These are phyloP conservation scores for Tragelaphus imberbis DNA, from an alignment of 2,113 vertebrate genomes.

Conservation along the genomic window DNA sequence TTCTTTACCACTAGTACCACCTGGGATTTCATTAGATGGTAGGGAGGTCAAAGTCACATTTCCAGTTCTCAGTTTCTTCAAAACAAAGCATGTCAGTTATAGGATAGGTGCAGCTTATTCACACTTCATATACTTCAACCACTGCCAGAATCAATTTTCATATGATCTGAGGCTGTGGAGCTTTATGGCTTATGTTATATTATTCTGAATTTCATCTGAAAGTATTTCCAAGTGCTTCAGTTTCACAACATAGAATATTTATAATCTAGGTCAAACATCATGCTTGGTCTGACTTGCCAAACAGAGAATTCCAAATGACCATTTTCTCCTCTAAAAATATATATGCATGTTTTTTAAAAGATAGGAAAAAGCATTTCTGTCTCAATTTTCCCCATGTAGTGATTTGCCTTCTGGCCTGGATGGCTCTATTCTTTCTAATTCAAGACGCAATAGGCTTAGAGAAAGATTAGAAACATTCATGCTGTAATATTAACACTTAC, in stretches of 20 bases:
- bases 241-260: conserved; percentile 40
- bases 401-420: neutral
- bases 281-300: conserved; percentile 30
- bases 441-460: neutral
- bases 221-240: conserved; percentile 1
- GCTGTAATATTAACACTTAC: conserved; percentile 39
- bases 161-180: neutral
- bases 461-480: conserved; percentile 41
- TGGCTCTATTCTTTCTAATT: conserved; percentile 34
- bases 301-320: neutral
- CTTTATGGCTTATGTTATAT: neutral
- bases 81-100: neutral
- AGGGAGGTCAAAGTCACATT: neutral
- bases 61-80: neutral
- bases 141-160: neutral
- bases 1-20: neutral
- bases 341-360: neutral
- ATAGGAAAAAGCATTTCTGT: neutral
- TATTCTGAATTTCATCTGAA: conserved; percentile 26
- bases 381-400: neutral
- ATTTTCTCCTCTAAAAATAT: neutral
- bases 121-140: neutral
- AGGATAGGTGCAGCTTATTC: neutral
- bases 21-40: neutral
- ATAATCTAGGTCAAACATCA: conserved; percentile 33